phyloP scores from a whole-genome alignment of 2,888 invertebrate genomes.

The Malacosoma neustria region DNA sequence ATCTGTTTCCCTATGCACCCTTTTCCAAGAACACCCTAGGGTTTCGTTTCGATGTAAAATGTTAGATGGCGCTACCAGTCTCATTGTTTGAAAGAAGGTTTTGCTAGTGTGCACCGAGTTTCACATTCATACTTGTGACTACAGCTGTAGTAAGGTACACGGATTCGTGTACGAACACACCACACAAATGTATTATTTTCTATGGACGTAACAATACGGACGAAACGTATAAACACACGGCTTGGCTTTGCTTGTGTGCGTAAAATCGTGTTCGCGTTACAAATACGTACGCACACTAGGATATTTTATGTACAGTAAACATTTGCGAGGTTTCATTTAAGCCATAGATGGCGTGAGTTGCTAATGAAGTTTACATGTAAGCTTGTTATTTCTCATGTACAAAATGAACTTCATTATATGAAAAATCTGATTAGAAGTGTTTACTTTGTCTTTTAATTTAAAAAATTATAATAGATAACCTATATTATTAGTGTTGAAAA shows the following conservation, averaged over 20 bases:
- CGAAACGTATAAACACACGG: slow-evolving; percentile 15
- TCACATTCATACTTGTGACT: slow-evolving; percentile 24
- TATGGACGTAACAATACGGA: slow-evolving; percentile 12
- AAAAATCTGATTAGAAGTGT: too few relatives aligned
- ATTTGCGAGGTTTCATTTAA: slow-evolving; percentile 15
- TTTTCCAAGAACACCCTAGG: slow-evolving; percentile 29
- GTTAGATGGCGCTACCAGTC: slow-evolving; percentile 58
- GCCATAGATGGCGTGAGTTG: slow-evolving; percentile 44
- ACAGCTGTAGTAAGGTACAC: slow-evolving; percentile 4
- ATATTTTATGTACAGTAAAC: slow-evolving; percentile 16
- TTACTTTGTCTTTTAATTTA: too few relatives aligned
- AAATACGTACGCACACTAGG: slow-evolving; percentile 17
- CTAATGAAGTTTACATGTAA: neutral
- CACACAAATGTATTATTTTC: slow-evolving; percentile 18
- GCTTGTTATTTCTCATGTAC: neutral
- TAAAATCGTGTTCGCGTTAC: slow-evolving; percentile 16
- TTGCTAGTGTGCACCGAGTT: slow-evolving; percentile 32
- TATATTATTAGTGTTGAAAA: too few relatives aligned
- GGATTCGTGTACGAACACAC: slow-evolving; percentile 3
- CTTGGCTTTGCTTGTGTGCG: slow-evolving; percentile 1
- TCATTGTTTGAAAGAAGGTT: slow-evolving; percentile 36
- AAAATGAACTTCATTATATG: too few relatives aligned
- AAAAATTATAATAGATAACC: too few relatives aligned
- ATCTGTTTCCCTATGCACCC: slow-evolving; percentile 10
- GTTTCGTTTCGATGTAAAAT: slow-evolving; percentile 24